Evolutionary conservation across 2,888 invertebrate genomes (phyloP), one percentile per base, ranked within the genome.

Genomic region (Mesopsocus fuscifrons): DNA sequence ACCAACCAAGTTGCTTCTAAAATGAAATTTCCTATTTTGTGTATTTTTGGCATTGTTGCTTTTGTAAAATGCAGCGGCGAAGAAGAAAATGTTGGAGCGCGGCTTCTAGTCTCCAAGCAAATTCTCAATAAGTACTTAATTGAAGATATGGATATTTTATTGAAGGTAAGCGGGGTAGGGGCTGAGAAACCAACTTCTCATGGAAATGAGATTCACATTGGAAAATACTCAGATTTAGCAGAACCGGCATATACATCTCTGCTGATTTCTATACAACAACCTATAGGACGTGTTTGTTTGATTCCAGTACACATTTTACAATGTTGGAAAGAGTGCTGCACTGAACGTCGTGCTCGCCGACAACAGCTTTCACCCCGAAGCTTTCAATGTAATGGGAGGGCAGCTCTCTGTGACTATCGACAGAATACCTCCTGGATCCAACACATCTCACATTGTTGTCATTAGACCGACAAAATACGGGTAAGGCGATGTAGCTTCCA

Each of bases 81-180:
- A 46, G 77, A 77, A 49, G 82, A 82, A 53, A 77, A 79, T 34
- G 67, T 75, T 38, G 72, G 74, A 43, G 92, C 94, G 16, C 73
- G 81, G 53, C 66, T 97, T 41, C 65, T 97, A 48, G 78, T 91
- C 18, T 85, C 88, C 8, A 97, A 97, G 65, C 85, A 88, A 64
- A 81, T 97, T 54, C 70, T 94, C 47, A 97, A 97, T 60, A 88
- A 85, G 64, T 95, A 91, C 59, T 67, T 97, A 48, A 95, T 98
- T 1, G 94, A 97, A 67, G 82, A 82, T 56, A 87, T 89, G 76
- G 97, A 98, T 60, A 77, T 97, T 53, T 74, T 95, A 48, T 78
- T 97, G 33, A 88, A 94, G 57, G 65, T 65, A 54, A 50, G 55
- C 68, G n/a, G n/a, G n/a, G n/a, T n/a, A n/a, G n/a, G n/a, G n/a